Base-by-base conservation (phyloP, 2,888 invertebrate genomes). In the Chirona hameri region DNA sequence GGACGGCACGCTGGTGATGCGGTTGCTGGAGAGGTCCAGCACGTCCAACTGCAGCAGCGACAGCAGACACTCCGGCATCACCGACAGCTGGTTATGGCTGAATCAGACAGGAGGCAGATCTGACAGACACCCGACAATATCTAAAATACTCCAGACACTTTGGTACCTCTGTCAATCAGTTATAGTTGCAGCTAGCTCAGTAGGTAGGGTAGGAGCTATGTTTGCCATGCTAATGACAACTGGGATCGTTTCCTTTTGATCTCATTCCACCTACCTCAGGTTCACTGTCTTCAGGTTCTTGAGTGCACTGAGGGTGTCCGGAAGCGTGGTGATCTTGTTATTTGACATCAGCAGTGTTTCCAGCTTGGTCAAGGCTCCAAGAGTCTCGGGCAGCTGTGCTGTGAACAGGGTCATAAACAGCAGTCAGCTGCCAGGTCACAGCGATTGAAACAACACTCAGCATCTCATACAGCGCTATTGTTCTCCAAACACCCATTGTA, bases 1-100 rank as follows among this genome's bases (percentile, higher is more conserved):
- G 84, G 86, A 88, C 87, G 87, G 89, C 88, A 86, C 86, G 85
- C 86, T 86, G 83, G 92, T 92, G 76, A 99, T 94, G 87, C 93
- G 92, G 88, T 99, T 99, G 85, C 92, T 91, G 0, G 97, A 95
- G 84, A 99, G 88, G 88, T 99, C 97, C 57, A 98, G 88, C 12
- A 95, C 91, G 87, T 97, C 97, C 85, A 99, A 89, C 87, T 93
- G 93, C 86, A 92, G 93, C 18, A 98, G 89, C 0, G 93, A 92
- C 86, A 94, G 91, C 83, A 98, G 90, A 89, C 93, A 92, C 0
- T 90, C 87, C 0, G 98, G 98, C 88, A 99, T 96, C 83, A 92
- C 90, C 84, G 90, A 91, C 24, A 98, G 89, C 85, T 91, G 91
- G 88, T 97, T 97, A 86, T 93, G 91, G 86, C 92, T 93, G 81